phyloP scores from a whole-genome alignment of 1,140 invertebrate genomes.

The Lysiphlebus fabarum region DNA sequence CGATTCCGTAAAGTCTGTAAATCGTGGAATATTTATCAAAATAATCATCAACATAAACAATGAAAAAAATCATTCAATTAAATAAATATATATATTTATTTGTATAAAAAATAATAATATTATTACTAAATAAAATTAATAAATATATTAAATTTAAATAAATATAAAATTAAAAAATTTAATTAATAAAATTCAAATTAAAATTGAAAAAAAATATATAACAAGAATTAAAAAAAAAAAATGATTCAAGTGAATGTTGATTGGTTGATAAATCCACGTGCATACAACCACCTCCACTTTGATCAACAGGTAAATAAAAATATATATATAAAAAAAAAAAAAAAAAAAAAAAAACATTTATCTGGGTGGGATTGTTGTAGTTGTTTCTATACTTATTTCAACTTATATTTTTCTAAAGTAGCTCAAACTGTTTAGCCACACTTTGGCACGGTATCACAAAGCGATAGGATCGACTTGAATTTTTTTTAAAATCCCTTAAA shows the following conservation, averaged over 20 bases:
- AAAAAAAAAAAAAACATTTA: too few species aligned
- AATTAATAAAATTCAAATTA: not conserved
- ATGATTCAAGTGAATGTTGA: not conserved
- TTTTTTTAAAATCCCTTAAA: not conserved
- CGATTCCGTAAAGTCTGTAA: not conserved
- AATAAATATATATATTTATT: too few species aligned
- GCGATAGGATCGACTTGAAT: conserved; percentile 28
- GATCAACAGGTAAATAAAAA: too few species aligned
- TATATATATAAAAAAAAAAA: conserved; percentile 8
- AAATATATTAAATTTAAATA: too few species aligned
- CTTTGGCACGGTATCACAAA: conserved; percentile 45
- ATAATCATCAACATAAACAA: not conserved
- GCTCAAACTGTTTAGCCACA: conserved; percentile 35
- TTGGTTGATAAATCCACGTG: conserved; percentile 33
- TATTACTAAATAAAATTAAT: too few species aligned
- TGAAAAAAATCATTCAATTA: too few species aligned
- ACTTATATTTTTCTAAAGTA: conserved; percentile 44
- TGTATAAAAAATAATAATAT: too few species aligned
- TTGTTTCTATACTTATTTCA: conserved; percentile 12
- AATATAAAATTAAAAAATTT: too few species aligned
- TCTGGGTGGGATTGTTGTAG: conserved; percentile 18
- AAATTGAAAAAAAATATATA: not conserved
- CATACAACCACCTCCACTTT: conserved; percentile 27
- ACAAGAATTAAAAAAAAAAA: conserved; percentile 12
- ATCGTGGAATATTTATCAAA: conserved; percentile 1